These are phyloP conservation scores for Megaceryle maxima DNA, from an alignment of 2,113 vertebrate genomes.

Conservation along the genomic window DNA sequence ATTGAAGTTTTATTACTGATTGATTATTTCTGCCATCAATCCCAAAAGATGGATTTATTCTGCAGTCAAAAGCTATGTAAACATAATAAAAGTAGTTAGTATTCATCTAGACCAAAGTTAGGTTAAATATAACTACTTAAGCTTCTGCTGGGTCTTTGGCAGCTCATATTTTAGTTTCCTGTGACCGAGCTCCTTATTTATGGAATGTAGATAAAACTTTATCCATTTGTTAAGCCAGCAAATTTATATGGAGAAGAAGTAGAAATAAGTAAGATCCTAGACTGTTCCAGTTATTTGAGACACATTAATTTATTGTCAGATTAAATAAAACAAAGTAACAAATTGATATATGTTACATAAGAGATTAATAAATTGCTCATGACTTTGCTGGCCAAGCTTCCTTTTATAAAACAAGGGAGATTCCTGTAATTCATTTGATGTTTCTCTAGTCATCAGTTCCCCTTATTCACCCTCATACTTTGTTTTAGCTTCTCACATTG, in stretches of 20 bases:
- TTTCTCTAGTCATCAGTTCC: background rate
- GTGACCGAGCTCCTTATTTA: background rate
- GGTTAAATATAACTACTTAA: background rate
- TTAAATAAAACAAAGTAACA: background rate
- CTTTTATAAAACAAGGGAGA: background rate
- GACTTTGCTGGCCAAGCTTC: background rate
- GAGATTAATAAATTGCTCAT: background rate
- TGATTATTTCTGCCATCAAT: background rate
- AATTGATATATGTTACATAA: background rate
- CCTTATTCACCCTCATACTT: background rate
- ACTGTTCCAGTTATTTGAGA: background rate
- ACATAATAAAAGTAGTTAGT: background rate
- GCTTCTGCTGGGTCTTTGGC: background rate
- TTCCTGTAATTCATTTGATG: background rate
- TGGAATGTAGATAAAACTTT: background rate
- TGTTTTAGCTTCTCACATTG: background rate
- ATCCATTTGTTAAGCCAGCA: background rate
- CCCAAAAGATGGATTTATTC: background rate
- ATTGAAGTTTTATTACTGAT: background rate
- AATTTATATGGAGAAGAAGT: background rate
- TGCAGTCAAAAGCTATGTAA: background rate
- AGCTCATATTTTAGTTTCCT: background rate
- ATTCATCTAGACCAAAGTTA: background rate
- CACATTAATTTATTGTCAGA: background rate
- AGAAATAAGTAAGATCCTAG: background rate